These are phyloP conservation scores for Lathronympha strigana DNA, from an alignment of 2,888 invertebrate genomes.

Conservation along the genomic window DNA sequence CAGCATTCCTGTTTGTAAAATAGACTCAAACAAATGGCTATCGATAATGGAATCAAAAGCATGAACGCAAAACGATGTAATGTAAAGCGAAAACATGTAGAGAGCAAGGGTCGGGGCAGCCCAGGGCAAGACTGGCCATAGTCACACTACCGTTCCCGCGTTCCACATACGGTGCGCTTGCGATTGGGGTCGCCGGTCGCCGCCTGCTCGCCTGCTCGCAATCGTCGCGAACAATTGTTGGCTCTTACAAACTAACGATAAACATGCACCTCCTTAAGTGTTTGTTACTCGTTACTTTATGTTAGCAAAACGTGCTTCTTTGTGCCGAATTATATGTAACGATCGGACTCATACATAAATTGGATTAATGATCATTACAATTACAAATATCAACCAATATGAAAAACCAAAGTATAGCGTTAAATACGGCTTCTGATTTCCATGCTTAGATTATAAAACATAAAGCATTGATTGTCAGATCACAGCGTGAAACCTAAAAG, in stretches of 20 bases:
- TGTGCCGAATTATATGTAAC: conserved; percentile 30
- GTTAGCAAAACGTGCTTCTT: conserved; percentile 23
- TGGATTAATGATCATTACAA: conserved; percentile 30
- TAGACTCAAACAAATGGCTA: conserved; percentile 29
- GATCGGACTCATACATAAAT: conserved; percentile 23
- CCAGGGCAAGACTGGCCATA: conserved; percentile 66
- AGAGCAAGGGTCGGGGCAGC: conserved; percentile 61
- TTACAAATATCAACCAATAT: neutral
- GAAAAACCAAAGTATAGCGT: neutral
- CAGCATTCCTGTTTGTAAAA: conserved; percentile 18
- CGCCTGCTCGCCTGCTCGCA: conserved; percentile 36
- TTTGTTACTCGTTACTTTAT: conserved; percentile 38
- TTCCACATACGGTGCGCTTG: conserved; percentile 66
- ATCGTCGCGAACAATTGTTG: conserved; percentile 43
- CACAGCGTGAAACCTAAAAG: conserved; percentile 28
- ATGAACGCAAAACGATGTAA: conserved; percentile 37
- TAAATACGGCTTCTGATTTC: conserved; percentile 19
- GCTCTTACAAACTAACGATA: conserved; percentile 42
- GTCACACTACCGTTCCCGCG: conserved; percentile 76
- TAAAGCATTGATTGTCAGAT: conserved; percentile 14
- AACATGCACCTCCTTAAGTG: conserved; percentile 41
- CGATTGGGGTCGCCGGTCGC: conserved; percentile 59
- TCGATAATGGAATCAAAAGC: conserved; percentile 38
- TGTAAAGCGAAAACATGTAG: conserved; percentile 44
- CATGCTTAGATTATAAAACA: conserved; percentile 15